Evolutionary conservation across 2,113 vertebrate genomes (phyloP).

Genomic region (Cepphus grylle): DNA sequence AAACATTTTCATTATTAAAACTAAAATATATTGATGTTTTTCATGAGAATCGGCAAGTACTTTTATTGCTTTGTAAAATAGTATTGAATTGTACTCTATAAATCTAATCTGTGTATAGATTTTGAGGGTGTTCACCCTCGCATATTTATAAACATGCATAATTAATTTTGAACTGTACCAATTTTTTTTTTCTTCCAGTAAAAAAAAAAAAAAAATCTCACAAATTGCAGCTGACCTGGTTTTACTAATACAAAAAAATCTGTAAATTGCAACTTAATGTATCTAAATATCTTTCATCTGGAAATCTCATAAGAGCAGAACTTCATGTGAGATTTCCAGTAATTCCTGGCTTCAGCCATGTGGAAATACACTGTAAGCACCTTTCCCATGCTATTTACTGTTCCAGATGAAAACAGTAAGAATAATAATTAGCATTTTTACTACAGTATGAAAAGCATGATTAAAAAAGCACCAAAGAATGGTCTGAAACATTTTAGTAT

Average conservation of each 20-base stretch:
- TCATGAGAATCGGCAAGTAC: slow-evolving; percentile 64
- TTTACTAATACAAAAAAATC: slow-evolving; percentile 14
- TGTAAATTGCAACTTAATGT: slow-evolving; percentile 29
- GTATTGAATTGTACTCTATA: slow-evolving; percentile 76
- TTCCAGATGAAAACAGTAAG: not conserved
- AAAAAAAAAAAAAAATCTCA: not conserved
- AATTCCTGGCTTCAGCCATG: not conserved
- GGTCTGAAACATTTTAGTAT: not conserved
- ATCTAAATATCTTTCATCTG: slow-evolving; percentile 22
- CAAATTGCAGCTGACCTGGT: not conserved
- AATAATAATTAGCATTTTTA: not conserved
- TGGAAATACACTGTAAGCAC: not conserved
- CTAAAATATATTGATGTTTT: slow-evolving; percentile 74
- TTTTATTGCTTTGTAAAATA: slow-evolving; percentile 76
- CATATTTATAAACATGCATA: slow-evolving; percentile 39
- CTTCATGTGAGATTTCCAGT: not conserved
- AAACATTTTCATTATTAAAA: slow-evolving; percentile 75
- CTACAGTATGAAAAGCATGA: not conserved
- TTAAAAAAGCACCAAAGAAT: not conserved
- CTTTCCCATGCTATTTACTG: not conserved
- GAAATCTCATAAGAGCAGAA: not conserved
- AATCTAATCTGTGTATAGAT: slow-evolving; percentile 73
- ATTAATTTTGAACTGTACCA: slow-evolving; percentile 66
- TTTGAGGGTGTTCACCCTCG: slow-evolving; percentile 56
- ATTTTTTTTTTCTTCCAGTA: not conserved